Conservation (phyloP, 2,888 invertebrate genomes). For the Atrina japonica region DNA sequence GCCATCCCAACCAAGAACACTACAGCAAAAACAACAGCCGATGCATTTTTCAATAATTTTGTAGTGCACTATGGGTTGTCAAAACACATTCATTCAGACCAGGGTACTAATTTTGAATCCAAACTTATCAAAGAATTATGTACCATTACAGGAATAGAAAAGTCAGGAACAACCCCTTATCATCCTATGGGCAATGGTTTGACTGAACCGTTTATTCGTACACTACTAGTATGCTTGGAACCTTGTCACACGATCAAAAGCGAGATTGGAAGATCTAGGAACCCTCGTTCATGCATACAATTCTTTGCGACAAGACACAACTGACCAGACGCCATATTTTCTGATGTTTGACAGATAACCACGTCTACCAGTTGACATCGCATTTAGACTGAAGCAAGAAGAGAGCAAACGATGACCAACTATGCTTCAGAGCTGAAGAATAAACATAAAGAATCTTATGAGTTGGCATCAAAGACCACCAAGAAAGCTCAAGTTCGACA, state of each 20-base stretch:
- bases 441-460: too few species aligned
- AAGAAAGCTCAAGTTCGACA: too few species aligned
- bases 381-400: slow-evolving; percentile 22
- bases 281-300: slow-evolving; percentile 38
- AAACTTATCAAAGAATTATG: slow-evolving; percentile 40
- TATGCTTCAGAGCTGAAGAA: too few species aligned
- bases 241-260: slow-evolving; percentile 37
- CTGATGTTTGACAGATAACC: slow-evolving; percentile 48
- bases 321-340: slow-evolving; percentile 43
- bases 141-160: slow-evolving; percentile 33
- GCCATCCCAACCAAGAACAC: slow-evolving; percentile 42
- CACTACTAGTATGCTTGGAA: slow-evolving; percentile 13
- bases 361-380: slow-evolving; percentile 42
- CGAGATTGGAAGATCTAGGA: slow-evolving; percentile 43
- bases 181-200: slow-evolving; percentile 51
- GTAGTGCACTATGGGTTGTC: slow-evolving; percentile 46
- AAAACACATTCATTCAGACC: slow-evolving; percentile 40
- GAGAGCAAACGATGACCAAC: too few species aligned
- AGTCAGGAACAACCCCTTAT: slow-evolving; percentile 44
- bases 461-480: too few species aligned
- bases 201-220: too few species aligned
- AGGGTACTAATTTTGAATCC: slow-evolving; percentile 45
- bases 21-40: slow-evolving; percentile 44
- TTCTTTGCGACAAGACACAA: slow-evolving; percentile 37
- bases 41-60: slow-evolving; percentile 36